Conservation (phyloP, 2,797 vertebrate genomes). For the Simalia tracyae region DNA sequence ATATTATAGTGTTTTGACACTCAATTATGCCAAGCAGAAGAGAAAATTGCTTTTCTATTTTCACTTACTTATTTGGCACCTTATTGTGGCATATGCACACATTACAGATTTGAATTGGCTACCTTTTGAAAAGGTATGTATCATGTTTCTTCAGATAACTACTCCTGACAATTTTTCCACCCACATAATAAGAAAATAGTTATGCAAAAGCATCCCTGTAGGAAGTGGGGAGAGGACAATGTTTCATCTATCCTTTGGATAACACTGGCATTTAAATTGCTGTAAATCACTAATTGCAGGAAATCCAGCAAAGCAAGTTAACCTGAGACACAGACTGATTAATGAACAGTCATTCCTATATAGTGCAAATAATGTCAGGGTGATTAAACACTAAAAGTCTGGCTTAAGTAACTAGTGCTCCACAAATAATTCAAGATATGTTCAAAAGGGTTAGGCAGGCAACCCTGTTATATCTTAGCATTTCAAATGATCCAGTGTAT, state of each 20-base stretch:
- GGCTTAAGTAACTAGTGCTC: neutral
- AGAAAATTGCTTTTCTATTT: constrained; percentile 63
- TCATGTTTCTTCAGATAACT: constrained; percentile 55
- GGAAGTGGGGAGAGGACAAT: neutral
- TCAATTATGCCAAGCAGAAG: constrained; percentile 38
- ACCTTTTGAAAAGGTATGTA: constrained; percentile 41
- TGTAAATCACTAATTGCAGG: neutral
- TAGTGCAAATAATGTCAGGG: neutral
- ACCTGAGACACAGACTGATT: neutral
- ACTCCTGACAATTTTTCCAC: constrained; percentile 52
- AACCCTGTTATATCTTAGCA: neutral
- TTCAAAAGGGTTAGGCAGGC: neutral
- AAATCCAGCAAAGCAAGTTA: neutral
- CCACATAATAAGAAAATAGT: constrained; percentile 62
- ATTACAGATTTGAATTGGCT: constrained; percentile 48
- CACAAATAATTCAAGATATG: neutral
- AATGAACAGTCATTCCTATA: neutral
- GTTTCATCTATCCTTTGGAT: neutral
- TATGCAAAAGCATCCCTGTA: neutral
- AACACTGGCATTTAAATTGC: neutral
- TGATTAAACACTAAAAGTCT: neutral
- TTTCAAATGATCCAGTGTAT: neutral
- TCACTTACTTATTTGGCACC: constrained; percentile 45
- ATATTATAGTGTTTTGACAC: constrained; percentile 61
- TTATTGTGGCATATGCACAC: constrained; percentile 44